A percentile compares a stretch with the other conserved stretches of the same genome.
Conservation (phyloP, 2,797 vertebrate species). For the Danio kyathit region DNA sequence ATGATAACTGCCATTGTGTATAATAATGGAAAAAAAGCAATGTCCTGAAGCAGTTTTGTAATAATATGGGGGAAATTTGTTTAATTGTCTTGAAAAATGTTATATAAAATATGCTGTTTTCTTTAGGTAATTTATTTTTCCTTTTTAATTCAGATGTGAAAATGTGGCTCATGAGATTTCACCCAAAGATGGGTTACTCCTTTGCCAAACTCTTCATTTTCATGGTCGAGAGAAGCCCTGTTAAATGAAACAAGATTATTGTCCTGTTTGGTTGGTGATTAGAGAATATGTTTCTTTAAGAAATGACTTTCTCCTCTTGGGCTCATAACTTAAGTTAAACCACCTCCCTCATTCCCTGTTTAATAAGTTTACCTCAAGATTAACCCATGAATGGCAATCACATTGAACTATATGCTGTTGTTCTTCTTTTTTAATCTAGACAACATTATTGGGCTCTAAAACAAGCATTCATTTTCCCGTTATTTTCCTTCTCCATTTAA, state of each 20-base stretch:
- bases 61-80: not conserved
- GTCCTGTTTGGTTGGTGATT: slow-evolving; percentile 35
- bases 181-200: slow-evolving; percentile 49
- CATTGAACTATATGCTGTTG: slow-evolving; percentile 33
- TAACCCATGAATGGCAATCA: slow-evolving; percentile 58
- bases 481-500: slow-evolving; percentile 4
- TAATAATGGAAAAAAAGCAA: not conserved
- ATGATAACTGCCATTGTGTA: not conserved
- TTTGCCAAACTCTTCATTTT: slow-evolving; percentile 48
- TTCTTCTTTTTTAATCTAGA: slow-evolving; percentile 23
- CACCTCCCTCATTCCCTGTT: slow-evolving; percentile 51
- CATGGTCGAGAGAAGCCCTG: slow-evolving; percentile 58
- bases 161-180: slow-evolving; percentile 10
- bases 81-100: not conserved
- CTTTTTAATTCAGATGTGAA: not conserved
- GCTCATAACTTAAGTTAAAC: slow-evolving; percentile 41
- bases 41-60: not conserved
- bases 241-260: slow-evolving; percentile 47
- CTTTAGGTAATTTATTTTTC: not conserved
- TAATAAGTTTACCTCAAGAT: slow-evolving; percentile 50
- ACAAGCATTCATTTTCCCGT: not conserved
- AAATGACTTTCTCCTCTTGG: slow-evolving; percentile 36
- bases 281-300: slow-evolving; percentile 13
- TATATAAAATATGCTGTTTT: not conserved
- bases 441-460: slow-evolving; percentile 24